phyloP scores from a whole-genome alignment of 2,113 vertebrate species.

The Ornithorhynchus anatinus region DNA sequence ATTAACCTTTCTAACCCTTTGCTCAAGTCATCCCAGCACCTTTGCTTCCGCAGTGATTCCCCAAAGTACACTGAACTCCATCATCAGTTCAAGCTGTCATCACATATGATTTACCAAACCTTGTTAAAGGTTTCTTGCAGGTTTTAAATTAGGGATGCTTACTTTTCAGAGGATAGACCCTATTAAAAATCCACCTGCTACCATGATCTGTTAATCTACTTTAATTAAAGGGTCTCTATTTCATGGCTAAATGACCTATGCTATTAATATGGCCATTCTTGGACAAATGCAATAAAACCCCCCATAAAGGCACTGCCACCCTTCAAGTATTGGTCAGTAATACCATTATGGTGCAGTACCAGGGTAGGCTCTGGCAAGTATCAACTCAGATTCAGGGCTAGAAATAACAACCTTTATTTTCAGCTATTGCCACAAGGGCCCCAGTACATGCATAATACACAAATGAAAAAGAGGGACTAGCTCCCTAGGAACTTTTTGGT shows the following conservation, averaged over 20 bases:
- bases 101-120: not conserved
- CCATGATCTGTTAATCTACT: not conserved
- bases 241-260: not conserved
- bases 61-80: not conserved
- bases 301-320: too few relatives aligned
- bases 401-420: too few relatives aligned
- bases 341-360: too few relatives aligned
- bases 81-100: not conserved
- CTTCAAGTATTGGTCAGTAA: too few relatives aligned
- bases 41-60: not conserved
- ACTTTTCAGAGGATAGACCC: not conserved
- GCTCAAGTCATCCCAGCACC: not conserved
- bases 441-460: too few relatives aligned
- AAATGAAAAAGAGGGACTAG: too few relatives aligned
- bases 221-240: not conserved
- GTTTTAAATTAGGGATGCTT: not conserved
- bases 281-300: not conserved
- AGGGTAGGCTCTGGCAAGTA: too few relatives aligned
- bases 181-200: not conserved
- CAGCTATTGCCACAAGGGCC: too few relatives aligned
- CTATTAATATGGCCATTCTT: not conserved
- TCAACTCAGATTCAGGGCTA: too few relatives aligned
- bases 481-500: too few relatives aligned
- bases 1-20: conserved; percentile 7
- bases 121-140: not conserved